Conservation (phyloP, 2,888 invertebrate species). For the Aleiodes testaceus region DNA sequence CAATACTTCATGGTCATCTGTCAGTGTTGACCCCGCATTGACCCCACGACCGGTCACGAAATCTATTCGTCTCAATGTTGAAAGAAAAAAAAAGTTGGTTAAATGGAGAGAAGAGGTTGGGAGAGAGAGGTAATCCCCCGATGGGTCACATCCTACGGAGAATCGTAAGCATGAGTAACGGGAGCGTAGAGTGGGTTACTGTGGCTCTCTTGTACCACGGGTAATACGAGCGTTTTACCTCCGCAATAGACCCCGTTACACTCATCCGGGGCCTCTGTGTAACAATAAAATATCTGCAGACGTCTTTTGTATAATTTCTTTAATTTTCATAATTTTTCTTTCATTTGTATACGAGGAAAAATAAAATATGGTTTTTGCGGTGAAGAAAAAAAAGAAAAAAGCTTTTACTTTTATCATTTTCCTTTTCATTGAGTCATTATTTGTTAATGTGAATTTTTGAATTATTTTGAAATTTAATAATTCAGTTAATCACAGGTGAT, state of each 20-base stretch:
- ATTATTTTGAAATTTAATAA: no score
- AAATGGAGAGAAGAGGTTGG: neutral
- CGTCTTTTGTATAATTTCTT: neutral
- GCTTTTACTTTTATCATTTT: no score
- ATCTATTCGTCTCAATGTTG: neutral
- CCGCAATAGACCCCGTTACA: constrained; percentile 34
- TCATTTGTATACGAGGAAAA: no score
- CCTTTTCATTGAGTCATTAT: no score
- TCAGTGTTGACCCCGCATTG: constrained; percentile 16
- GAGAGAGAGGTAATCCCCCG: constrained; percentile 6
- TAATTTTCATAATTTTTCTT: neutral
- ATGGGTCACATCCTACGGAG: constrained; percentile 26
- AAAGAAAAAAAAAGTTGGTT: neutral
- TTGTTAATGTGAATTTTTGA: no score
- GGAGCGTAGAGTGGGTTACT: constrained; percentile 55
- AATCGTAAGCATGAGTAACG: constrained; percentile 52
- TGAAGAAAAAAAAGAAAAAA: no score
- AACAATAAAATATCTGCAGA: neutral
- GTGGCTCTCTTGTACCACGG: constrained; percentile 45
- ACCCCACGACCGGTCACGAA: constrained; percentile 19
- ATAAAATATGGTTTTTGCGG: no score
- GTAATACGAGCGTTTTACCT: constrained; percentile 28
- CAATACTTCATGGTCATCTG: constrained; percentile 6
- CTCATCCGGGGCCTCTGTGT: neutral
- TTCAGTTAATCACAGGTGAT: no score